Conservation (phyloP, 37 sponge, comb jelly and placozoan species). For the Agelas oroides region DNA sequence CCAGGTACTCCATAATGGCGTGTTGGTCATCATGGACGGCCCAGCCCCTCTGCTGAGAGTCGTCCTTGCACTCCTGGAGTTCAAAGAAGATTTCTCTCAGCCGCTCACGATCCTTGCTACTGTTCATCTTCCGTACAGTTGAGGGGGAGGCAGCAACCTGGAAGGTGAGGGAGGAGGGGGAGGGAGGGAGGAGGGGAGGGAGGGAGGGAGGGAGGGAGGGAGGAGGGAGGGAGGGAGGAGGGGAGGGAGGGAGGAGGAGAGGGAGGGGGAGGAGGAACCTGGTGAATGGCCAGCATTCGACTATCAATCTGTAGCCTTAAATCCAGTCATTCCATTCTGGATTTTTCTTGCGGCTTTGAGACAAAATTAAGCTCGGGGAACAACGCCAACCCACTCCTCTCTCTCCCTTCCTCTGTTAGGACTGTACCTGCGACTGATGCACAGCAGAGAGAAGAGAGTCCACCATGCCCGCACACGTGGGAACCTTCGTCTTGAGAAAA, state of each 20-base stretch:
- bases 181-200: too few species aligned
- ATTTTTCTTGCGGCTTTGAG: too few species aligned
- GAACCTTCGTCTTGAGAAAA: conserved; percentile 42
- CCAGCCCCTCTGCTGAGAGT: conserved; percentile 89
- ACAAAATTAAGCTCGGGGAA: too few species aligned
- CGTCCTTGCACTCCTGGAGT: conserved; percentile 71
- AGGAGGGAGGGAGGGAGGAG: too few species aligned
- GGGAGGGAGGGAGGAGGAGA: too few species aligned
- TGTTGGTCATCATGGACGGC: conserved; percentile 77
- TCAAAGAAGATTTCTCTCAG: conserved; percentile 69
- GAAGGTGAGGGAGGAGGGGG: neutral
- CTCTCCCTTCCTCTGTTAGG: too few species aligned
- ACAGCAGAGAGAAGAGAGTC: conserved; percentile 47
- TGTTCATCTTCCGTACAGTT: conserved; percentile 10
- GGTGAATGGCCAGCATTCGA: too few species aligned
- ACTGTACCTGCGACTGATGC: conserved; percentile 54
- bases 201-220: too few species aligned
- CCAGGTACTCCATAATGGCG: conserved; percentile 62
- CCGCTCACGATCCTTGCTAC: conserved; percentile 58
- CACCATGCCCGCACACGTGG: conserved; percentile 34
- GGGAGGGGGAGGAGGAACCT: too few species aligned
- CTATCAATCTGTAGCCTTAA: too few species aligned
- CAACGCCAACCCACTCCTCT: too few species aligned
- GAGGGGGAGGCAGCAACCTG: conserved; percentile 1
- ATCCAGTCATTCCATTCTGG: too few species aligned